phyloP scores from a whole-genome alignment of 2,113 vertebrate species.

The Chaetodon trifascialis region DNA sequence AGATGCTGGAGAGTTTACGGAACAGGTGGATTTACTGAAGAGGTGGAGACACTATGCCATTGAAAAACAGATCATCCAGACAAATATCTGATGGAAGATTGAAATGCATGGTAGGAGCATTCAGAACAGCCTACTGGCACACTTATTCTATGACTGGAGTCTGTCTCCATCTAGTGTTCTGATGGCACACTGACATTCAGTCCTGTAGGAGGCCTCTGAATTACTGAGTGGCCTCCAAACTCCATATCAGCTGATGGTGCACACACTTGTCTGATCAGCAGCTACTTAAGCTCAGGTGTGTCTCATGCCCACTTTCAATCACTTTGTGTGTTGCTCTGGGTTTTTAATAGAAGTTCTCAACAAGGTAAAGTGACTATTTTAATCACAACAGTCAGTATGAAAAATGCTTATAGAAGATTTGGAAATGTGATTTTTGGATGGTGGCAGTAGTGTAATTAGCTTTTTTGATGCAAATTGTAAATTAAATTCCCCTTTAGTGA shows the following conservation, averaged over 20 bases:
- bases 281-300: slow-evolving; percentile 68
- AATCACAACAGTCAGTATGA: too few relatives aligned
- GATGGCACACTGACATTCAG: background rate
- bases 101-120: too few relatives aligned
- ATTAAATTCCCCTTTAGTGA: too few relatives aligned
- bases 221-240: background rate
- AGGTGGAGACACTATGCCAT: background rate
- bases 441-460: background rate
- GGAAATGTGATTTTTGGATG: background rate
- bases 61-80: background rate
- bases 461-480: background rate
- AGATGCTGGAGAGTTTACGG: too few relatives aligned
- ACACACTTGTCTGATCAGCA: slow-evolving; percentile 37
- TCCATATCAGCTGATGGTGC: background rate
- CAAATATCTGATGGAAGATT: background rate
- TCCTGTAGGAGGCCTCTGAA: background rate
- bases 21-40: background rate
- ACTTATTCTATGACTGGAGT: background rate
- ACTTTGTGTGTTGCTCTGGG: background rate
- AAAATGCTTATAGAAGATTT: background rate
- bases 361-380: slow-evolving; percentile 40
- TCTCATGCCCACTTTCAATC: rapidly evolving
- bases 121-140: background rate
- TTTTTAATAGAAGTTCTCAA: background rate
- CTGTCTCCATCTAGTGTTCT: slow-evolving; percentile 51